A percentile compares a stretch with the other conserved stretches of the same genome.
Evolutionary conservation across 2,797 vertebrate genomes (phyloP).

Genomic region (Coranthus polyacanthus): DNA sequence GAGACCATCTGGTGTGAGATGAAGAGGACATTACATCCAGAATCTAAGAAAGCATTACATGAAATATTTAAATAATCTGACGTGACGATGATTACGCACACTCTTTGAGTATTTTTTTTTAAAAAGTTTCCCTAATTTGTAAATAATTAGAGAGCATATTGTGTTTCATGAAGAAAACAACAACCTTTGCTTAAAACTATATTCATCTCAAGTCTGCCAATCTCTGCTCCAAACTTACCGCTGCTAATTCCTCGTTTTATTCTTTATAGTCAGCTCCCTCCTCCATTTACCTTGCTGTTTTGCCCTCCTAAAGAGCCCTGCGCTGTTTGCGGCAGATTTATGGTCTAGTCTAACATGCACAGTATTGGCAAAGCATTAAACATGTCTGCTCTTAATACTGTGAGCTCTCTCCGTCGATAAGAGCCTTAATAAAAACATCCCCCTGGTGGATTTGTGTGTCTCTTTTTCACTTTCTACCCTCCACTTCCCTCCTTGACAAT

Average conservation of each 20-base stretch:
- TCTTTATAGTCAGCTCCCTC: slow-evolving; percentile 68
- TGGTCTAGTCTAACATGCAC: slow-evolving; percentile 79
- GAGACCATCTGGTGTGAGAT: slow-evolving; percentile 52
- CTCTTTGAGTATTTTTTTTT: slow-evolving; percentile 17
- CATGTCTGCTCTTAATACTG: slow-evolving; percentile 87
- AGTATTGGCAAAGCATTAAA: slow-evolving; percentile 90
- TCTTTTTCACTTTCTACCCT: slow-evolving; percentile 72
- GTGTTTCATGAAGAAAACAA: slow-evolving; percentile 47
- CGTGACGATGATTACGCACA: slow-evolving; percentile 29
- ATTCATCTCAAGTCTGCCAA: slow-evolving; percentile 55
- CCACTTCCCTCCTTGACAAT: slow-evolving; percentile 39
- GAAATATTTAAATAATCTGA: slow-evolving; percentile 49
- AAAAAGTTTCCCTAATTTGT: slow-evolving; percentile 12
- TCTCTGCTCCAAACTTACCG: slow-evolving; percentile 66
- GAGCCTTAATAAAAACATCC: slow-evolving; percentile 89
- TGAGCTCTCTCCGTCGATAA: slow-evolving; percentile 85
- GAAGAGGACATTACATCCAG: slow-evolving; percentile 38
- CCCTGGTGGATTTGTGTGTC: slow-evolving; percentile 80
- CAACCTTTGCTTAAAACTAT: slow-evolving; percentile 47
- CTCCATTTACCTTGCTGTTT: slow-evolving; percentile 71
- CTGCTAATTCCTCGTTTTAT: slow-evolving; percentile 59
- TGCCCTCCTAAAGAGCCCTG: slow-evolving; percentile 63
- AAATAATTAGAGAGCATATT: slow-evolving; percentile 38
- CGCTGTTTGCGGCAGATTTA: slow-evolving; percentile 84
- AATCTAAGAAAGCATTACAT: slow-evolving; percentile 26